A percentile compares a stretch with the other conserved stretches of the same genome.
Conservation (phyloP, 2,113 vertebrate species). For the Tor tambroides region DNA sequence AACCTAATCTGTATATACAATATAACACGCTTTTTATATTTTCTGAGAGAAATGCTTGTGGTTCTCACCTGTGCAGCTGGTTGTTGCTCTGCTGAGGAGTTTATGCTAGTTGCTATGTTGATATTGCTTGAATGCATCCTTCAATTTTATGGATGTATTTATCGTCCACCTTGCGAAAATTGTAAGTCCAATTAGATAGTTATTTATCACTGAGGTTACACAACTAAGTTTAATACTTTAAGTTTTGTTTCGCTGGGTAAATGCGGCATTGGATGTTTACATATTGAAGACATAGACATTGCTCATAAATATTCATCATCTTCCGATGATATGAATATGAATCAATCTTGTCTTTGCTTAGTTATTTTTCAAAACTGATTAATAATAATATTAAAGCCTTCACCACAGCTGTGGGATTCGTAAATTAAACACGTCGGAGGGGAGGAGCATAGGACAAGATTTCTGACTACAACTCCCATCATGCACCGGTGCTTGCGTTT, state of each 20-base stretch:
- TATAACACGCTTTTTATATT: not conserved
- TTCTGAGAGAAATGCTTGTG: not conserved
- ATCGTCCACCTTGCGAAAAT: not conserved
- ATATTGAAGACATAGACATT: not conserved
- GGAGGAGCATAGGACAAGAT: not conserved
- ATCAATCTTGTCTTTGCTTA: not conserved
- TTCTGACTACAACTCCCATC: conserved; percentile 57
- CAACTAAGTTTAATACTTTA: not conserved
- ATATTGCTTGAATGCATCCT: not conserved
- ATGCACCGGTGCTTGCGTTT: conserved; percentile 17
- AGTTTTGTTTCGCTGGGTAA: not conserved
- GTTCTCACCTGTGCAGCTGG: not conserved
- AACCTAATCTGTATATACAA: not conserved
- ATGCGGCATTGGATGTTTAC: not conserved
- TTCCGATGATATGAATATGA: not conserved
- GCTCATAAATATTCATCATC: not conserved
- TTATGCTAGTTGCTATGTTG: not conserved
- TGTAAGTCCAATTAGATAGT: no score
- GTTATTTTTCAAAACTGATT: not conserved
- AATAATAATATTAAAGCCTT: not conserved
- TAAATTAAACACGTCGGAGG: not conserved
- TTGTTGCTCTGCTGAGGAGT: not conserved
- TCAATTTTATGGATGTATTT: not conserved
- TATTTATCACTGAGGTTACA: not conserved
- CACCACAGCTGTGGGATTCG: not conserved